Conservation (phyloP, 2,113 vertebrate species). For the Eclectus roratus region DNA sequence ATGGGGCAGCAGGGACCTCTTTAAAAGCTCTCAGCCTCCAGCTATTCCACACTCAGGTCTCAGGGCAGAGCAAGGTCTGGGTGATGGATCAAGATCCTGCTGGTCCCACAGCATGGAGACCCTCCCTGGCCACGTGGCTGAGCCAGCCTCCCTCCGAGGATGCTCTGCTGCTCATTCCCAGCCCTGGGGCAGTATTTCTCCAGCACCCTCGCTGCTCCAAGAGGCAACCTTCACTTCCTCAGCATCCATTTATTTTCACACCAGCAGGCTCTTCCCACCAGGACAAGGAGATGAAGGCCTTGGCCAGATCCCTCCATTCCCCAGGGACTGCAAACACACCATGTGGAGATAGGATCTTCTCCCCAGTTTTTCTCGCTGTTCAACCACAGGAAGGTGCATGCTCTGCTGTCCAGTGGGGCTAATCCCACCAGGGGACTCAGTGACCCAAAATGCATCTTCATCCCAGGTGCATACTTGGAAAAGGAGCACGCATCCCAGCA, state of each 20-base stretch:
- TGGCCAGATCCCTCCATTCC: accelerated
- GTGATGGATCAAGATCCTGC: neutral
- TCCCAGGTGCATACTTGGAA: accelerated
- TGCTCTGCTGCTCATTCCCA: neutral
- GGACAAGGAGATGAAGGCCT: neutral
- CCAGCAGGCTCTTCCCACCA: neutral
- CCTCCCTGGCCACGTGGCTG: accelerated
- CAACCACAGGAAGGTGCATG: neutral
- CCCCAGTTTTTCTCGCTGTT: neutral
- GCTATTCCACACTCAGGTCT: neutral
- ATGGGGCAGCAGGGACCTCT: neutral
- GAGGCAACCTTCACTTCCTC: neutral
- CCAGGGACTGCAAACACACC: neutral
- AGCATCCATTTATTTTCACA: neutral
- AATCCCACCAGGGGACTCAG: neutral
- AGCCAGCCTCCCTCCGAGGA: neutral
- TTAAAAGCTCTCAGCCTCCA: neutral
- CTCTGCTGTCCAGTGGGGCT: neutral
- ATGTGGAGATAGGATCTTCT: accelerated
- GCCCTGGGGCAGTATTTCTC: neutral
- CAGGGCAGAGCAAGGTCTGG: neutral
- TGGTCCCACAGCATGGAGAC: neutral
- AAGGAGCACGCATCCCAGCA: neutral
- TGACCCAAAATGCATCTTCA: neutral
- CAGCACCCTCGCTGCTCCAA: neutral